Percentiles rank a stretch among this genome's conserved stretches.
Evolutionary conservation across 2,888 invertebrate species (phyloP).

Genomic region (Panopea generosa): DNA sequence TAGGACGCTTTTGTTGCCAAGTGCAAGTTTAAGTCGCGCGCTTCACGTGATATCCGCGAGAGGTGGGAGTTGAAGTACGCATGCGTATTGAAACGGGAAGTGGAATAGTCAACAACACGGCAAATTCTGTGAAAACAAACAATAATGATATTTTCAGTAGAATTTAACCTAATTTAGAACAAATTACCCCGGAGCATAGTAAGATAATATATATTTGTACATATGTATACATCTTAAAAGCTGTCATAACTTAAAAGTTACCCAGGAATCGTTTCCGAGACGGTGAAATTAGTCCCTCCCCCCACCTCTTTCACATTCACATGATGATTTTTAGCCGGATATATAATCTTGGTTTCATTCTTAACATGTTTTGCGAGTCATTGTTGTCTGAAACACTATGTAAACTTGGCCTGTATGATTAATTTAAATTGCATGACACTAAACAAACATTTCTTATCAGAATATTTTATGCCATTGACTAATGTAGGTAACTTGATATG

Average conservation of each 20-base stretch:
- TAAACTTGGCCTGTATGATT: too few species aligned
- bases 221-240: background rate
- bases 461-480: too few species aligned
- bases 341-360: too few species aligned
- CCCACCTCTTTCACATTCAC: constrained; percentile 5
- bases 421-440: too few species aligned
- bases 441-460: too few species aligned
- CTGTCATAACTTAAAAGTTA: constrained; percentile 4
- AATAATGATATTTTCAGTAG: constrained; percentile 25
- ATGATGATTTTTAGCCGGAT: too few species aligned
- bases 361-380: too few species aligned
- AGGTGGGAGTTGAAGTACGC: constrained; percentile 75
- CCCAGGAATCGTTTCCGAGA: background rate
- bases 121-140: constrained; percentile 6
- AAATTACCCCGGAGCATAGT: background rate
- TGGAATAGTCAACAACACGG: constrained; percentile 59
- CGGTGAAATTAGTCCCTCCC: constrained; percentile 34
- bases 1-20: constrained; percentile 76
- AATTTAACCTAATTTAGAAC: background rate
- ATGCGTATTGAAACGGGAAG: constrained; percentile 66
- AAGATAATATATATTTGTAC: constrained; percentile 25
- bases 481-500: too few species aligned
- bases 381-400: too few species aligned
- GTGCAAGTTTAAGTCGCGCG: constrained; percentile 59
- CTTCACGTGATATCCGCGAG: constrained; percentile 60